Percentiles rank a stretch among this genome's conserved stretches.
Evolutionary conservation across 2,113 vertebrate species (phyloP).

Genomic region (Zapus hudsonius): DNA sequence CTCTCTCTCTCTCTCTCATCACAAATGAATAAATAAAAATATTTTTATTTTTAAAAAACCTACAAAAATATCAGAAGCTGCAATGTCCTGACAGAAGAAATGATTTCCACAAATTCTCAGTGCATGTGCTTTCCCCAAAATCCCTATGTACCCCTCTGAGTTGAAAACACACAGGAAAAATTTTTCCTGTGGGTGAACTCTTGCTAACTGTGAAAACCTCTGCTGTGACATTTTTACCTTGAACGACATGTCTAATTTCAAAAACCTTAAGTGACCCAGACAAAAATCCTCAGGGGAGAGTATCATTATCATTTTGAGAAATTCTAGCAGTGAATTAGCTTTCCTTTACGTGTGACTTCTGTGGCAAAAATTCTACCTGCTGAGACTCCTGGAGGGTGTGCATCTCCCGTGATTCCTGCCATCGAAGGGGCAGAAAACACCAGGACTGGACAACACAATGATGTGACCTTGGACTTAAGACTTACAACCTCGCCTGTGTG

Average conservation of each 20-base stretch:
- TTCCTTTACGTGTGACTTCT: background rate
- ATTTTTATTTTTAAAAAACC: too few relatives aligned
- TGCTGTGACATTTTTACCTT: background rate
- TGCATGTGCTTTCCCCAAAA: slow-evolving; percentile 36
- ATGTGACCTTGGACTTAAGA: background rate
- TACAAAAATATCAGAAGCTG: background rate
- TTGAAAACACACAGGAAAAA: slow-evolving; percentile 38
- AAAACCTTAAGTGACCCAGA: background rate
- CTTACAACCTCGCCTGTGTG: background rate
- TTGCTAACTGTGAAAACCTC: background rate
- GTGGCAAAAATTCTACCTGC: background rate
- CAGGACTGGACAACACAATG: background rate
- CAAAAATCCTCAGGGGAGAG: background rate
- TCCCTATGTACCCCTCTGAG: background rate
- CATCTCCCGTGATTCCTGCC: background rate
- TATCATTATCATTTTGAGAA: background rate
- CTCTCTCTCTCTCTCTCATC: too few relatives aligned
- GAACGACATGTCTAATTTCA: slow-evolving; percentile 3
- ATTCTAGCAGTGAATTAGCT: background rate
- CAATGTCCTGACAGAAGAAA: background rate
- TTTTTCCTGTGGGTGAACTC: background rate
- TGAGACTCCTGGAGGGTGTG: background rate
- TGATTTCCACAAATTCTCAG: slow-evolving; percentile 53
- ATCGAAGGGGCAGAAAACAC: slow-evolving; percentile 42
- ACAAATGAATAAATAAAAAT: too few relatives aligned